Evolutionary conservation across 2,888 invertebrate genomes (phyloP).

Genomic region (Hirtodrosophila cameraria): DNA sequence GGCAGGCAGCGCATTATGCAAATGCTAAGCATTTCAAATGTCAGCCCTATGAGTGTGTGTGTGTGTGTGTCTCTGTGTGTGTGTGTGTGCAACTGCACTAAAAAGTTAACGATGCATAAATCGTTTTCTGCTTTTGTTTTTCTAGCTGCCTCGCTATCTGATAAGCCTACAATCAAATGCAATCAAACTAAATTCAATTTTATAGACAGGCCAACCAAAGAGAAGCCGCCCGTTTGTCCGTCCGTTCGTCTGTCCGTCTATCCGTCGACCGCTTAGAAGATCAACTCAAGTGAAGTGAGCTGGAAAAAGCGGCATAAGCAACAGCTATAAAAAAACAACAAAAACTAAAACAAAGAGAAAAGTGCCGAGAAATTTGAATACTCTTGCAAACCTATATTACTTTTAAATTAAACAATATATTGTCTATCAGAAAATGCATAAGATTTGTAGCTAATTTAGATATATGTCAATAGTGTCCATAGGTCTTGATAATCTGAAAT

Average conservation of each 20-base stretch:
- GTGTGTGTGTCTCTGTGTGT: constrained; percentile 9
- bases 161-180: constrained; percentile 80
- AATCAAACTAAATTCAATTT: constrained; percentile 79
- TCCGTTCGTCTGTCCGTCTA: no score
- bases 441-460: no score
- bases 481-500: no score
- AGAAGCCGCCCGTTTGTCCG: no score
- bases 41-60: constrained; percentile 8
- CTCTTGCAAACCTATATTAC: no score
- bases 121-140: constrained; percentile 23
- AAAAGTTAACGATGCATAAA: constrained; percentile 77
- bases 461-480: no score
- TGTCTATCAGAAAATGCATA: no score
- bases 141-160: constrained; percentile 49
- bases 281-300: constrained; percentile 70
- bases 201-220: constrained; percentile 56
- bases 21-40: constrained; percentile 50
- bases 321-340: constrained; percentile 12
- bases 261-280: constrained; percentile 48
- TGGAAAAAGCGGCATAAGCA: constrained; percentile 54
- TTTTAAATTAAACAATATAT: no score
- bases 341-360: background rate
- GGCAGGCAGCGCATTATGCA: constrained; percentile 58
- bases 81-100: constrained; percentile 48
- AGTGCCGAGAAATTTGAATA: no score